Conservation (phyloP, 2,797 vertebrate species). For the Cryptoblepharus egeriae region DNA sequence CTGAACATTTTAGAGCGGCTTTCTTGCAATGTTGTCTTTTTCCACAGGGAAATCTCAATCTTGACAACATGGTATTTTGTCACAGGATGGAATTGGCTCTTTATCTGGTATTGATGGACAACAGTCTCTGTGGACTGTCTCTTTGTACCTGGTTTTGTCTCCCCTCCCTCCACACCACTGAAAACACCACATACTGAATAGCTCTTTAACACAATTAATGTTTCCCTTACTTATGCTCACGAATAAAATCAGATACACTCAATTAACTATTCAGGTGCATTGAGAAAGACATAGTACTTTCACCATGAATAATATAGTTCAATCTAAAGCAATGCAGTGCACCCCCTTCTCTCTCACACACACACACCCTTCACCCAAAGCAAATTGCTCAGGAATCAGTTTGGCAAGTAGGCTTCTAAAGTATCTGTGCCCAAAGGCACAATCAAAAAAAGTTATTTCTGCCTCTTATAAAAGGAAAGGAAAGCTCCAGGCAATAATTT, state of each 20-base stretch:
- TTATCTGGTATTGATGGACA: neutral
- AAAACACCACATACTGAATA: neutral
- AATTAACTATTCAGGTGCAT: slow-evolving; percentile 45
- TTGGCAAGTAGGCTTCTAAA: slow-evolving; percentile 59
- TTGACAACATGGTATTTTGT: slow-evolving; percentile 60
- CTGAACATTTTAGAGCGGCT: slow-evolving; percentile 21
- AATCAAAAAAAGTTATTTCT: slow-evolving; percentile 51
- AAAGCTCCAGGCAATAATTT: slow-evolving; percentile 51
- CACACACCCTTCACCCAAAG: slow-evolving; percentile 43
- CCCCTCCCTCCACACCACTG: neutral
- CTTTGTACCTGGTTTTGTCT: slow-evolving; percentile 46
- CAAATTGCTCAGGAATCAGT: slow-evolving; percentile 60
- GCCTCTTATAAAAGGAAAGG: slow-evolving; percentile 52
- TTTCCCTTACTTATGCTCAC: slow-evolving; percentile 40
- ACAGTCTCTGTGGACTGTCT: slow-evolving; percentile 49
- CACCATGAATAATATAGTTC: slow-evolving; percentile 39
- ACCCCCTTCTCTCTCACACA: slow-evolving; percentile 7
- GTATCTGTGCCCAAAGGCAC: slow-evolving; percentile 52
- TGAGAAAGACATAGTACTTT: slow-evolving; percentile 17
- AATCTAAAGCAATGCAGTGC: slow-evolving; percentile 45
- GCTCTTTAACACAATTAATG: slow-evolving; percentile 41
- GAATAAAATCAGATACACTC: slow-evolving; percentile 43
- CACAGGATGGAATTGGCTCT: slow-evolving; percentile 53
- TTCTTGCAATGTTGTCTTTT: neutral
- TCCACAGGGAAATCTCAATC: slow-evolving; percentile 36